phyloP scores from a whole-genome alignment of 2,113 vertebrate genomes.

The Labeo catla region DNA sequence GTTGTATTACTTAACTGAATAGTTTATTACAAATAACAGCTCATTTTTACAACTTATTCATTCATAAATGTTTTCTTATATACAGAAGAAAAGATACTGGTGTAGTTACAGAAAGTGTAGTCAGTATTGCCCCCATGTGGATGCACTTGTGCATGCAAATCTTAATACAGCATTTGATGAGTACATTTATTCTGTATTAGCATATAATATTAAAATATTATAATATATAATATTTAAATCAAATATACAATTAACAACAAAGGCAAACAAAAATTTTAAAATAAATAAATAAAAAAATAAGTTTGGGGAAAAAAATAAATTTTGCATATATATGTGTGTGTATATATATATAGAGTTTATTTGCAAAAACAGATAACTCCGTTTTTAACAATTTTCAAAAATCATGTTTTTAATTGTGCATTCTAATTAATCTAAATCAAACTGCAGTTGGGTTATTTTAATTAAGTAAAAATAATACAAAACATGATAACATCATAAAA shows the following conservation, averaged over 20 bases:
- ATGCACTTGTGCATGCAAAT: neutral
- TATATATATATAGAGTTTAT: too few species aligned
- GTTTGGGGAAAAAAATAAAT: too few species aligned
- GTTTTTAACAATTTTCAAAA: too few species aligned
- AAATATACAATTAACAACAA: neutral
- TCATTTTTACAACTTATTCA: neutral
- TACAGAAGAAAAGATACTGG: neutral
- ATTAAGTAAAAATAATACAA: too few species aligned
- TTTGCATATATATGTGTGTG: too few species aligned
- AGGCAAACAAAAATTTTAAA: neutral
- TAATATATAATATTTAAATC: neutral
- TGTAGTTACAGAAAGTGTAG: neutral
- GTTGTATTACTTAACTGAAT: neutral
- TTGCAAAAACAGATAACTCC: too few species aligned
- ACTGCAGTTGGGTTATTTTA: too few species aligned
- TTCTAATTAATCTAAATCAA: too few species aligned
- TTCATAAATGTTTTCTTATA: neutral
- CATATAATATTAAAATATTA: neutral
- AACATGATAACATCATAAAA: too few species aligned
- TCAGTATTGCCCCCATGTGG: slow-evolving; percentile 57
- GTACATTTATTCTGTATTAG: neutral
- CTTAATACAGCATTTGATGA: neutral
- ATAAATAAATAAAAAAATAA: neutral
- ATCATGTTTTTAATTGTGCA: too few species aligned
- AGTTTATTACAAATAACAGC: neutral